Percentiles rank a stretch among this genome's conserved stretches.
phyloP scores from a whole-genome alignment of 2,113 vertebrate species.

The Raja brachyura region DNA sequence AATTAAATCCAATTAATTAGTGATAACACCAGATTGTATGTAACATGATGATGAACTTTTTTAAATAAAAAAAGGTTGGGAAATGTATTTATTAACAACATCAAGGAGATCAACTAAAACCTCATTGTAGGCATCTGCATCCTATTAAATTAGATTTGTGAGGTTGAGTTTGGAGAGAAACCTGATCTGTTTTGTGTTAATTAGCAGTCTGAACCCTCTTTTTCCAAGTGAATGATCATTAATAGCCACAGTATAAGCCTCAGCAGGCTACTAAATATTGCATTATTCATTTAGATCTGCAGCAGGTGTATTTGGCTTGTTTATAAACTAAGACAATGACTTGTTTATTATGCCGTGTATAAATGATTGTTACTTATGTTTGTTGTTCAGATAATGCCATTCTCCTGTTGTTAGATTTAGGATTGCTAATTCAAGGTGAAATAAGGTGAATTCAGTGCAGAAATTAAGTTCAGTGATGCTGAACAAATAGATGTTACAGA shows the following conservation, averaged over 20 bases:
- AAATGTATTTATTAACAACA: not conserved
- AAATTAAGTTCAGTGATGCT: not conserved
- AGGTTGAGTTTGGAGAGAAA: not conserved
- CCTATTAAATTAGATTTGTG: not conserved
- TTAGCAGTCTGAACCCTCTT: not conserved
- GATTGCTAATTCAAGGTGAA: not conserved
- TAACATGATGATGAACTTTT: not conserved
- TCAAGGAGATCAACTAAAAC: not conserved
- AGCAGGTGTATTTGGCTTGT: not conserved
- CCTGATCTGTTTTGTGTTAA: slow-evolving; percentile 26
- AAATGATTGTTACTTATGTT: not conserved
- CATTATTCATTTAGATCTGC: not conserved
- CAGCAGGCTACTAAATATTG: not conserved
- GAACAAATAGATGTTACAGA: too few species aligned
- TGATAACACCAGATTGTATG: not conserved
- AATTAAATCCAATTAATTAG: not conserved
- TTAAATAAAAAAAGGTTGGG: not conserved
- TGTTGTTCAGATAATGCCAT: not conserved
- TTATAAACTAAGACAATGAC: not conserved
- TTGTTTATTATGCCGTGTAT: not conserved
- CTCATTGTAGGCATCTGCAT: not conserved
- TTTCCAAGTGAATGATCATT: slow-evolving; percentile 7
- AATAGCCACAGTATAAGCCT: not conserved
- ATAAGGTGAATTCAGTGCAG: not conserved
- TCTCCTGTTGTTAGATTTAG: not conserved